phyloP scores from a whole-genome alignment of 2,888 invertebrate species.

The Orchesellides sinensis region DNA sequence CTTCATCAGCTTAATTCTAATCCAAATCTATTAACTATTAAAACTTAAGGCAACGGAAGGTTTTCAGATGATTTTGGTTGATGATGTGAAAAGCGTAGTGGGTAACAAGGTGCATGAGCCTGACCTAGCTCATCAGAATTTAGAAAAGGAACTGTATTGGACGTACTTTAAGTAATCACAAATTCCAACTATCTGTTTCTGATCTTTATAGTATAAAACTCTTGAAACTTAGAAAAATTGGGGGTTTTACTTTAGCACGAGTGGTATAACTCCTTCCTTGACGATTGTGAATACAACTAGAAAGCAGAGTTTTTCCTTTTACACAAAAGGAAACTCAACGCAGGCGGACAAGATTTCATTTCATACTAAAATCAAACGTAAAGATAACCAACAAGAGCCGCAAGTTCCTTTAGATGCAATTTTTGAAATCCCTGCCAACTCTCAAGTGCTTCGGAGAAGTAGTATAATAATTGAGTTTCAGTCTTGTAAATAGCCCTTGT shows the following conservation, averaged over 20 bases:
- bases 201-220: not conserved
- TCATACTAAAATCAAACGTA: not conserved
- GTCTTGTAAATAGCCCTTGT: conserved; percentile 32
- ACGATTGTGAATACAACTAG: conserved; percentile 1
- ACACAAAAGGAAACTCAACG: conserved; percentile 42
- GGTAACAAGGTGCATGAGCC: conserved; percentile 3
- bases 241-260: not conserved
- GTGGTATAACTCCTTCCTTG: too few relatives aligned
- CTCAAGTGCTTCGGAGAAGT: not conserved
- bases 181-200: too few relatives aligned
- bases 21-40: too few relatives aligned
- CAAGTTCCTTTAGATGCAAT: conserved; percentile 31
- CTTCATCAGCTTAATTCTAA: not conserved
- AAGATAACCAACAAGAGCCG: conserved; percentile 13
- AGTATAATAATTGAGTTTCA: conserved; percentile 42
- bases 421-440: conserved; percentile 46
- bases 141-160: conserved; percentile 56
- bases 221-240: not conserved
- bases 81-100: conserved; percentile 13
- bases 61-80: conserved; percentile 28
- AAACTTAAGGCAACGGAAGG: not conserved
- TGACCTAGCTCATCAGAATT: conserved; percentile 49
- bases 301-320: conserved; percentile 37
- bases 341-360: conserved; percentile 13
- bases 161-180: conserved; percentile 35